These are phyloP conservation scores for Monochamus saltuarius DNA, from an alignment of 1,140 invertebrate genomes.

Conservation along the genomic window DNA sequence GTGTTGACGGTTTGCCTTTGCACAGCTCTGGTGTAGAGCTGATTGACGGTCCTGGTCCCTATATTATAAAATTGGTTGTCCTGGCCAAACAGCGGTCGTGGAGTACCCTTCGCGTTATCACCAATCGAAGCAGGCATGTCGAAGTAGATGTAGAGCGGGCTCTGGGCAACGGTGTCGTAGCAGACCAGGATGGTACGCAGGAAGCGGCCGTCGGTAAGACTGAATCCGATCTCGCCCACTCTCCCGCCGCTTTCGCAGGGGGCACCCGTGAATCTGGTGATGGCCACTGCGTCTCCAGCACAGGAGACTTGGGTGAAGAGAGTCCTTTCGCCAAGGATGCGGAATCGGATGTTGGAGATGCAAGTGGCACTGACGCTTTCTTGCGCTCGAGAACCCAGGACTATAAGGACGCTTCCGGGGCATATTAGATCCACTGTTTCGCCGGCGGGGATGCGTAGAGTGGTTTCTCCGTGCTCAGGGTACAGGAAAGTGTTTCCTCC, in stretches of 20 bases:
- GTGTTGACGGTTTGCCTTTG: constrained; percentile 42
- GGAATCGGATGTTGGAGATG: constrained; percentile 2
- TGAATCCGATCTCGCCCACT: constrained; percentile 47
- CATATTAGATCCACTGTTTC: constrained; percentile 32
- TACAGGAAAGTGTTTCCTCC: constrained; percentile 26
- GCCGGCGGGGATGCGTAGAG: constrained; percentile 15
- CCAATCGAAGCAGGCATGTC: constrained; percentile 40
- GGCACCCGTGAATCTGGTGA: constrained; percentile 22
- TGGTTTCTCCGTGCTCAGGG: constrained; percentile 17
- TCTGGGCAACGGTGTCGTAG: constrained; percentile 36
- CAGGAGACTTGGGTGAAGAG: constrained; percentile 13
- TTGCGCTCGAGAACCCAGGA: constrained; percentile 44
- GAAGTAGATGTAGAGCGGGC: constrained; percentile 38
- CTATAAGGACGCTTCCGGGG: constrained; percentile 37
- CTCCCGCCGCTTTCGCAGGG: constrained; percentile 47
- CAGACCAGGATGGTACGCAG: constrained; percentile 38
- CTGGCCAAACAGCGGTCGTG: constrained; percentile 43
- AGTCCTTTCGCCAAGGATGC: not conserved
- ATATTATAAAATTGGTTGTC: constrained; percentile 43
- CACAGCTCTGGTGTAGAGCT: constrained; percentile 37
- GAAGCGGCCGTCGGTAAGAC: constrained; percentile 29
- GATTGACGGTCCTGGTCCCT: constrained; percentile 28
- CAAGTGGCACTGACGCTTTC: constrained; percentile 7
- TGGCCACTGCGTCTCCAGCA: not conserved
- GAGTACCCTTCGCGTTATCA: constrained; percentile 39